Percentiles rank a stretch among this genome's conserved stretches.
phyloP scores from a whole-genome alignment of 37 sponge, comb jelly and placozoan genomes.

The Amphimedon queenslandica region DNA sequence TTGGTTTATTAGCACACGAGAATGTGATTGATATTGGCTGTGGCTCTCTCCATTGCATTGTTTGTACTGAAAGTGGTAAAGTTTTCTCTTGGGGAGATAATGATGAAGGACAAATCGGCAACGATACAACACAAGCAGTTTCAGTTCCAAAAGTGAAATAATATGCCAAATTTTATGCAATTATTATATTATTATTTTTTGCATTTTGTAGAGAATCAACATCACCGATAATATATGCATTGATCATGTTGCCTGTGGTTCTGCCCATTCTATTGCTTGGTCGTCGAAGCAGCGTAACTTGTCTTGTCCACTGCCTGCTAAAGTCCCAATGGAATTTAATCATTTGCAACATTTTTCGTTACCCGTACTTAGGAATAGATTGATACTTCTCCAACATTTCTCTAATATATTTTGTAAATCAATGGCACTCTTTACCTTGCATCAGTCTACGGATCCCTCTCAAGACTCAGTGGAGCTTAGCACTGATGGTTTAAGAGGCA shows the following conservation, averaged over 20 bases:
- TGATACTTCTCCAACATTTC: constrained; percentile 85
- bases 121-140: constrained; percentile 68
- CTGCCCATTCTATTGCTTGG: constrained; percentile 93
- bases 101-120: constrained; percentile 97
- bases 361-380: constrained; percentile 67
- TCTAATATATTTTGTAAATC: constrained; percentile 74
- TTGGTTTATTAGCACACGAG: constrained; percentile 67
- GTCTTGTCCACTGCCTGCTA: constrained; percentile 56
- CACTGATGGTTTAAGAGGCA: constrained; percentile 42
- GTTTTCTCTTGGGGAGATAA: constrained; percentile 97
- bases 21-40: constrained; percentile 76
- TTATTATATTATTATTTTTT: not conserved
- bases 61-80: constrained; percentile 72
- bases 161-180: not conserved
- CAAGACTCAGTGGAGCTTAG: not conserved
- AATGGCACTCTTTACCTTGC: constrained; percentile 62
- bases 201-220: not conserved
- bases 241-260: constrained; percentile 91
- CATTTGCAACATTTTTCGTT: constrained; percentile 61
- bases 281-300: constrained; percentile 59
- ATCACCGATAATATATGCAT: constrained; percentile 48
- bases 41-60: constrained; percentile 90
- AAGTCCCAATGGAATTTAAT: constrained; percentile 84
- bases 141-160: constrained; percentile 55
- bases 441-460: constrained; percentile 4